Evolutionary conservation across 2,888 invertebrate genomes (phyloP), one percentile per base, ranked within the genome.

Genomic region (Acanthosepion esculentum): DNA sequence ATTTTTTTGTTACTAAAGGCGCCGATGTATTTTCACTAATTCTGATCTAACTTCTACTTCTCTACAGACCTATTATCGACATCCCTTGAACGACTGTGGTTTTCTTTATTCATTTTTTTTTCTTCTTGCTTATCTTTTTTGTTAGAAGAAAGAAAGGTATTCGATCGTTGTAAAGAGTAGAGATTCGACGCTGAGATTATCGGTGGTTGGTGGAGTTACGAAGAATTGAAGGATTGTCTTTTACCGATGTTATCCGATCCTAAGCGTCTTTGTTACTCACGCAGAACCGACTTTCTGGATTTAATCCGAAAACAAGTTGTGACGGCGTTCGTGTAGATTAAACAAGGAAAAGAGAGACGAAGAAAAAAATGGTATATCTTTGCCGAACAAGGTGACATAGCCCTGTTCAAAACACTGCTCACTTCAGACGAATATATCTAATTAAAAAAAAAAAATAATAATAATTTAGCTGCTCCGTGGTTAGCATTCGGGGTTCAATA

Each of bases 291-390:
- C 33, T n/a, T 78, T 78, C 78, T 78, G 15, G n/a, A 78, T 78
- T 78, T 78, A 78, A 78, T 78, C 78, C 78, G 78, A 78, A 78
- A 78, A 78, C 78, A n/a, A 78, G n/a, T 78, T 78, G n/a, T 78
- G 78, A 78, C 78, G n/a, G 78, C 78, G 5, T n/a, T 33, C n/a
- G 78, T 15, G 78, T 15, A 78, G n/a, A 78, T 33, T 78, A 78
- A 78, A n/a, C n/a, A 18, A 78, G 2, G 78, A n/a, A n/a, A 12
- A 78, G 33, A 15, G n/a, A 78, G n/a, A 41, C 41, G 41, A 41
- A 78, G n/a, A 78, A 33, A 10, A 78, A 78, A 78, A 15, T 33
- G 5, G 15, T n/a, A n/a, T 15, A 78, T 78, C n/a, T 8, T n/a
- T 12, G 18, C n/a, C 18, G 78, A n/a, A 78, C 8, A n/a, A 33